Evolutionary conservation across 2,888 invertebrate genomes (phyloP), one percentile per base, ranked within the genome.

Genomic region (Baronia brevicornis): DNA sequence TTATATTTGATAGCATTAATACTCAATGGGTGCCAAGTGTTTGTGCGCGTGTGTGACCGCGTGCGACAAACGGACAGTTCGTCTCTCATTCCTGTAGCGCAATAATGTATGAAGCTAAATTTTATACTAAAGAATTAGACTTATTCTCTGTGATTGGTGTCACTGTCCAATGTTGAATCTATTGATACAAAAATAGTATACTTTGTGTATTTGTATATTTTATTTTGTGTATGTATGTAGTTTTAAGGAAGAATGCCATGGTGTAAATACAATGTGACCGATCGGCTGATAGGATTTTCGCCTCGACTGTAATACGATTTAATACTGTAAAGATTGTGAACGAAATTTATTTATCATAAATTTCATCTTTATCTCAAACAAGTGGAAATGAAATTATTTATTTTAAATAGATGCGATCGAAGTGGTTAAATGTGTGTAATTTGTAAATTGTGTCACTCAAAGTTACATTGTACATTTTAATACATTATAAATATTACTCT

Each of bases 81-180:
- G 57, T 55, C 60, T 69, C 66, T 77, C 78, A 77, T 78, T 80
- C 78, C 78, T 73, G 61, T 70, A 70, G 68, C 69, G 61, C 72
- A 60, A 59, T 68, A 65, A 67, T 64, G 59, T 62, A 60, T 59
- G 54, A 55, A 65, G 60, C 48, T 61, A 58, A 60, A 62, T 64
- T 51, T 62, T 63, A 41, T 50, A 46, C 38, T 52, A 46, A 48
- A 42, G 28, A 41, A 38, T 41, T 34, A 37, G 35, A 38, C 47
- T 45, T 47, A 41, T 48, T 45, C 49, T 51, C 47, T 48, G 50
- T 52, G 54, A 52, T 50, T 44, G 44, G 44, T 51, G 44, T 53
- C 41, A 44, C 53, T 54, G 57, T 61, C 61, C 64, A 54, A 57
- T 60, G 48, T 58, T 60, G 46, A 50, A 56, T 59, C 56, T 69